Conservation (phyloP, 2,113 vertebrate species). For the Dinomys branickii region DNA sequence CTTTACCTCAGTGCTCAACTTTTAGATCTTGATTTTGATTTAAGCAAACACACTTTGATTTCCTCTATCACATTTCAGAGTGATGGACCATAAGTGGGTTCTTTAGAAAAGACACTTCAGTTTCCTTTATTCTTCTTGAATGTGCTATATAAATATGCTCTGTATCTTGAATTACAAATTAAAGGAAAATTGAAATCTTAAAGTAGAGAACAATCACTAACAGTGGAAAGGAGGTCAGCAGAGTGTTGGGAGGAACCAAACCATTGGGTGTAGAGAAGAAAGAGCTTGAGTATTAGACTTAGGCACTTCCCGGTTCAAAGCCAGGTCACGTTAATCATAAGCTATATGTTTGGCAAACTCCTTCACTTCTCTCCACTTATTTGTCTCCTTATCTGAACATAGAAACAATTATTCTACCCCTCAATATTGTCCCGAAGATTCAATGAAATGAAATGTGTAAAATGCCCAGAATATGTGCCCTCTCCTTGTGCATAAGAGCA, state of each 20-base stretch:
- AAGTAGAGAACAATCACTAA: not conserved
- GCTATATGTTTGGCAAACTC: not conserved
- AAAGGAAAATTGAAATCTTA: slow-evolving; percentile 3
- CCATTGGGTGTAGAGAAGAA: not conserved
- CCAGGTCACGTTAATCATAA: not conserved
- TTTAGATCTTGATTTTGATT: not conserved
- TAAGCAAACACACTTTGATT: not conserved
- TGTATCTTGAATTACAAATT: not conserved
- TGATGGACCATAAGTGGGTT: not conserved
- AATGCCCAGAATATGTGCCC: not conserved
- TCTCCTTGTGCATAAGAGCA: not conserved
- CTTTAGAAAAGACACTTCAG: not conserved
- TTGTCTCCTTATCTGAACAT: not conserved
- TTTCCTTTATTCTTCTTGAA: slow-evolving; percentile 17
- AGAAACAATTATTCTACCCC: slow-evolving; percentile 18
- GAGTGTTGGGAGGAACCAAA: not conserved
- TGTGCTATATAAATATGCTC: not conserved
- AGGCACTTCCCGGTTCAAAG: not conserved
- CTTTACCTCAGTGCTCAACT: slow-evolving; percentile 53
- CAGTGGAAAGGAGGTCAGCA: not conserved
- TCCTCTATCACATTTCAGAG: slow-evolving; percentile 39
- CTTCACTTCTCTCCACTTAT: not conserved
- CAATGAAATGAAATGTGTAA: slow-evolving; percentile 14
- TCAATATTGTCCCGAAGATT: not conserved
- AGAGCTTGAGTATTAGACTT: not conserved